Evolutionary conservation across 1,140 invertebrate species (phyloP), one percentile per base, ranked within the genome.

Genomic region (Latrodectus geometricus): DNA sequence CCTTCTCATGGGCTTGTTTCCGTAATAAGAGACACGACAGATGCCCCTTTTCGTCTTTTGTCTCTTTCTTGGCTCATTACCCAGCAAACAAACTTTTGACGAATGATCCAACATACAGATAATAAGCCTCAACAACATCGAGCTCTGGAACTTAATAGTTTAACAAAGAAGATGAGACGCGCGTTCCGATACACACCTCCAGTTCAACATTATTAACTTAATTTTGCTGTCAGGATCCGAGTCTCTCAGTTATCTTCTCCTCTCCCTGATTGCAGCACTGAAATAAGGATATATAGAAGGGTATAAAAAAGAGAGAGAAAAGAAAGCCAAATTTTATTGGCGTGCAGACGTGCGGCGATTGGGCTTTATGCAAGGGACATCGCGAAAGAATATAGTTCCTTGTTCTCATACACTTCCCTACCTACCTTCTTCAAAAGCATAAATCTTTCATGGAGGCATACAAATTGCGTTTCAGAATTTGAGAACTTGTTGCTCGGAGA

Each of bases 401-500:
- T 56, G 35, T 17, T 74, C 15, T 12, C 48, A 14, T 15, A 8
- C 35, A 68, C 15, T 65, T 12, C 72, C 68, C 21, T 85, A 48
- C 82, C 17, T 17, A 73, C 17, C 14, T 9, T 8, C 7, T 20
- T 50, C 20, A 20, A 52, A n/a, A n/a, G 85, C 85, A 87, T 87
- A 87, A 87, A 87, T 87, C 85, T 87, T 87, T 72, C 85, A 87
- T 79, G 69, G 85, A 79, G 70, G 76, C 76, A 80, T 79, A 79
- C 76, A 87, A 87, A 87, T 87, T 87, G 85, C 85, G 70, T 87
- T 87, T 87, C 85, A 87, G 77, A 87, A 87, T 80, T 87, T 75
- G 85, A 87, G 70, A 69, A 87, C 85, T 87, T 87, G 85, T 87
- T 87, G 83, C 83, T 75, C 75, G 74, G 65, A 52, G 35, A 35